These are phyloP conservation scores for Plumapathes pennacea DNA, from an alignment of 92 coral and sea anemone species.

Conservation along the genomic window DNA sequence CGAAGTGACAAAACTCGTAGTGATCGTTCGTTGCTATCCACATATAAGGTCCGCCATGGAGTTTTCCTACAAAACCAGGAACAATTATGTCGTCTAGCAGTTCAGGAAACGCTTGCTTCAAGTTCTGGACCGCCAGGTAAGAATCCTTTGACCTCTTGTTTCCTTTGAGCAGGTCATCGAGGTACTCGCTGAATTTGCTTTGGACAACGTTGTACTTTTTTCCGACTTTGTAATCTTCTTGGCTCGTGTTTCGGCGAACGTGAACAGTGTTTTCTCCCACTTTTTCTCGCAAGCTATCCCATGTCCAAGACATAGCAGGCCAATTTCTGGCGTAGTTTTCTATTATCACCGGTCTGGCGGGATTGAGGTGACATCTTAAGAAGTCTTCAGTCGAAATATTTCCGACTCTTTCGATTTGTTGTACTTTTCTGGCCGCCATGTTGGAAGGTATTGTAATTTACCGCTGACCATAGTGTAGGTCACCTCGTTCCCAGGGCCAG, in stretches of 20 bases:
- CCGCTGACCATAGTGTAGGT: too few relatives aligned
- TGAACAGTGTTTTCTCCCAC: conserved; percentile 24
- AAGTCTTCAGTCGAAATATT: conserved; percentile 32
- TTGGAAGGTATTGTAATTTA: too few relatives aligned
- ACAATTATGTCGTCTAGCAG: conserved; percentile 18
- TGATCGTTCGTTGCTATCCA: conserved; percentile 35
- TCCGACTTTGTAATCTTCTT: conserved; percentile 23
- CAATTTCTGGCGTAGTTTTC: conserved; percentile 24
- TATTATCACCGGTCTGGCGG: conserved; percentile 26
- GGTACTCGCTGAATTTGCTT: conserved; percentile 18
- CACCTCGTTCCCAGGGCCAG: too few relatives aligned
- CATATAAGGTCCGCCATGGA: conserved; percentile 37
- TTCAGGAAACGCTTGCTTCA: conserved; percentile 40
- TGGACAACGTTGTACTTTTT: conserved; percentile 37
- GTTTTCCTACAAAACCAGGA: conserved; percentile 28
- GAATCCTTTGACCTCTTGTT: conserved; percentile 37
- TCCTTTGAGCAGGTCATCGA: conserved; percentile 17
- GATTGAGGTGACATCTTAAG: conserved; percentile 14
- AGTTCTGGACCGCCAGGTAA: conserved; percentile 40
- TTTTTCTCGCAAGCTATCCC: conserved; percentile 16
- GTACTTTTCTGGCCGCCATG: background rate
- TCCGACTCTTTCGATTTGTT: conserved; percentile 14
- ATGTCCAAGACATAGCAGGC: conserved; percentile 44
- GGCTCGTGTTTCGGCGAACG: conserved; percentile 40
- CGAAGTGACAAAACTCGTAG: conserved; percentile 47